Evolutionary conservation across 2,113 vertebrate genomes (phyloP).

Genomic region (Cisticola juncidis): DNA sequence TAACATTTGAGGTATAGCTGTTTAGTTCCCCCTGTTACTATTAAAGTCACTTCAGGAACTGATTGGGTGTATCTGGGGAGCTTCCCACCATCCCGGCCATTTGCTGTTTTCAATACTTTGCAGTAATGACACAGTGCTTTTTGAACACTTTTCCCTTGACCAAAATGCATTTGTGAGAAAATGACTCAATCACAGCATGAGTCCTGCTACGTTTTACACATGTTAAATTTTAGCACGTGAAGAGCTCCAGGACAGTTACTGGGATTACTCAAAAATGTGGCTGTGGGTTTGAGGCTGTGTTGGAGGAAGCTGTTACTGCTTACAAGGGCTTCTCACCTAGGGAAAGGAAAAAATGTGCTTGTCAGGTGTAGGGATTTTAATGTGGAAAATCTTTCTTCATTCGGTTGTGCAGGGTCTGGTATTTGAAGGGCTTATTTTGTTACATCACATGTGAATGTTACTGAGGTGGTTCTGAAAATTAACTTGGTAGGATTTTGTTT

Average conservation of each 20-base stretch:
- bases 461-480: neutral
- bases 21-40: neutral
- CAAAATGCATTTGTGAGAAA: neutral
- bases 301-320: neutral
- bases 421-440: neutral
- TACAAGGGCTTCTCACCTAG: neutral
- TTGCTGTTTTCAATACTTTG: neutral
- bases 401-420: neutral
- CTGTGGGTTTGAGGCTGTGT: neutral
- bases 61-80: neutral
- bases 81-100: accelerated
- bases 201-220: neutral
- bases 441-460: neutral
- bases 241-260: neutral
- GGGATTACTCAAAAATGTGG: neutral
- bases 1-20: neutral
- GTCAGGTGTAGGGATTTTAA: neutral
- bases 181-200: accelerated
- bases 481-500: neutral
- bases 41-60: neutral
- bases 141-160: neutral
- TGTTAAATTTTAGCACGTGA: neutral
- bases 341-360: neutral
- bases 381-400: neutral
- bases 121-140: neutral